Evolutionary conservation across 2,888 invertebrate genomes (phyloP).

Genomic region (Lithophane socia): DNA sequence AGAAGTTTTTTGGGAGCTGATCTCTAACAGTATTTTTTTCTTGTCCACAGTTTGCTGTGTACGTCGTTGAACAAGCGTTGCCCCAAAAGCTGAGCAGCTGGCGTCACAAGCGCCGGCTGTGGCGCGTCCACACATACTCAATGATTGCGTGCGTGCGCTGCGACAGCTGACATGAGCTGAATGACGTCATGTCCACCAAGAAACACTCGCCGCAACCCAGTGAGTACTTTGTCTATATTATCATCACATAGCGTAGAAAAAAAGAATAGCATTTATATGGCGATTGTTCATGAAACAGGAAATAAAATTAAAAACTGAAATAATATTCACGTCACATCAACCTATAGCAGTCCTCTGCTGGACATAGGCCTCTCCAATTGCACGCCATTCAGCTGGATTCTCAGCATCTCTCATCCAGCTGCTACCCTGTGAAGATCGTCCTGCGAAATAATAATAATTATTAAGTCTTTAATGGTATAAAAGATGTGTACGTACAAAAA

Average conservation of each 20-base stretch:
- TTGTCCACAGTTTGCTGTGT: constrained; percentile 28
- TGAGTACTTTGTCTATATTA: constrained; percentile 70
- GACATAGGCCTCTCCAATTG: too few species aligned
- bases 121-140: constrained; percentile 70
- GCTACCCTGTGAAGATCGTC: too few species aligned
- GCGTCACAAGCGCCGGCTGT: constrained; percentile 57
- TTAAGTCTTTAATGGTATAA: background rate
- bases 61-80: constrained; percentile 42
- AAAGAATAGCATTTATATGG: background rate
- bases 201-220: constrained; percentile 87
- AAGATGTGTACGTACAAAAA: too few species aligned
- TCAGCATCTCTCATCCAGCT: too few species aligned
- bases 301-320: background rate
- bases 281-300: background rate
- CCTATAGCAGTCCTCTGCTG: too few species aligned
- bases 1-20: too few species aligned
- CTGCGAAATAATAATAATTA: too few species aligned
- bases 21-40: background rate
- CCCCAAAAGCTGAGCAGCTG: constrained; percentile 58
- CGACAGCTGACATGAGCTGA: constrained; percentile 87
- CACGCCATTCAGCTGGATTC: too few species aligned
- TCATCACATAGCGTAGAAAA: background rate
- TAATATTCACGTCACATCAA: too few species aligned
- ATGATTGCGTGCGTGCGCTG: constrained; percentile 86
- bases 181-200: constrained; percentile 86